phyloP scores from a whole-genome alignment of 2,888 invertebrate genomes.

The Axea sp. region DNA sequence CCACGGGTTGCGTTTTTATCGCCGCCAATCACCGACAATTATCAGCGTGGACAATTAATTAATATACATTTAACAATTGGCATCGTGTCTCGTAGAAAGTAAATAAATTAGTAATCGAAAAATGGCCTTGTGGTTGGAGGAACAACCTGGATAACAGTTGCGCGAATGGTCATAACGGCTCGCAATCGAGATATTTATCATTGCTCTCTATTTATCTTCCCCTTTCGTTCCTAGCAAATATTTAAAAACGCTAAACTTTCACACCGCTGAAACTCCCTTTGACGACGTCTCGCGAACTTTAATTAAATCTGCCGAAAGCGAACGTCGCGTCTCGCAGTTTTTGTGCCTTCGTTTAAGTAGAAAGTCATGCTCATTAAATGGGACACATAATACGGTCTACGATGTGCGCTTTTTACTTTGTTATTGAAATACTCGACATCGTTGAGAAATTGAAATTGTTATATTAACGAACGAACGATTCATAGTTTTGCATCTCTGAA shows the following conservation, averaged over 20 bases:
- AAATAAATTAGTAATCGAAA: constrained; percentile 11
- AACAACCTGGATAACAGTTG: constrained; percentile 37
- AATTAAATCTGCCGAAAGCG: constrained; percentile 57
- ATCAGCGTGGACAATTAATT: constrained; percentile 3
- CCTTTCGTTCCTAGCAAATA: neutral
- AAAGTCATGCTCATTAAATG: constrained; percentile 49
- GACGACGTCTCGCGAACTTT: constrained; percentile 29
- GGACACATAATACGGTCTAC: constrained; percentile 24
- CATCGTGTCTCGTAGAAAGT: constrained; percentile 17
- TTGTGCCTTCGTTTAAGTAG: constrained; percentile 46
- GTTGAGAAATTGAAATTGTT: no score
- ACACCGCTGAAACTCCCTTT: constrained; percentile 26
- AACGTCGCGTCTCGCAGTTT: constrained; percentile 27
- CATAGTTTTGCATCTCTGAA: no score
- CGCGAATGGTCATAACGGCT: constrained; percentile 24
- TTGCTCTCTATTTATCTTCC: neutral
- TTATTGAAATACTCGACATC: neutral
- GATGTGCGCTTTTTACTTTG: constrained; percentile 23
- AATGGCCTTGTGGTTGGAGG: constrained; percentile 10
- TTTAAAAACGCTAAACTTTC: constrained; percentile 34
- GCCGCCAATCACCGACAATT: constrained; percentile 10
- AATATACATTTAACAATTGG: constrained; percentile 7
- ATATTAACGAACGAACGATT: no score
- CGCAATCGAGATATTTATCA: constrained; percentile 31
- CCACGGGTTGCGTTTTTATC: no score